Percentiles rank a stretch among this genome's conserved stretches.
Conservation (phyloP, 1,140 invertebrate genomes). For the Maconellicoccus hirsutus region DNA sequence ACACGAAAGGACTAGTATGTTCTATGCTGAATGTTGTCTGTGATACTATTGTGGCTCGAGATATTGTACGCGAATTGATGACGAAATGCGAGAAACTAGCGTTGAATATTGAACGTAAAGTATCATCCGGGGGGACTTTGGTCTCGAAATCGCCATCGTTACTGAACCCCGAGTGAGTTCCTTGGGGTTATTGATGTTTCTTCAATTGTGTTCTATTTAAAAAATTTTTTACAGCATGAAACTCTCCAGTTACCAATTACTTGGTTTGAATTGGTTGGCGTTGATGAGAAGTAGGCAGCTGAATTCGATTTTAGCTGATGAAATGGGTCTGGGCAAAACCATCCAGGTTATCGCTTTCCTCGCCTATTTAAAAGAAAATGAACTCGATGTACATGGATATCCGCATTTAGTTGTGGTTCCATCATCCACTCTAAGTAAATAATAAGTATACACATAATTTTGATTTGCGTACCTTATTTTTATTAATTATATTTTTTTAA, state of each 20-base stretch:
- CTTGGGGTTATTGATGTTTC: neutral
- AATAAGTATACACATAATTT: too few relatives aligned
- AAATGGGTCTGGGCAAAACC: conserved; percentile 86
- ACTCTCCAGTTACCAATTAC: conserved; percentile 79
- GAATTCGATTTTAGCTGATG: conserved; percentile 87
- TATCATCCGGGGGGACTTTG: conserved; percentile 50
- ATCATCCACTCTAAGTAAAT: conserved; percentile 71
- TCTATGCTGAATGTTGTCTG: conserved; percentile 61
- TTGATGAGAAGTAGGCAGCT: conserved; percentile 79
- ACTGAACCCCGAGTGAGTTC: conserved; percentile 41
- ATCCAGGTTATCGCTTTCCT: conserved; percentile 83
- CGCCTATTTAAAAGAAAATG: conserved; percentile 68
- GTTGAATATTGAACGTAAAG: conserved; percentile 53
- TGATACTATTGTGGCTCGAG: conserved; percentile 51
- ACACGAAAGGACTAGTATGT: conserved; percentile 49
- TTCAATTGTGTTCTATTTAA: conserved; percentile 23
- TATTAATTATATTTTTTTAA: conserved; percentile 28
- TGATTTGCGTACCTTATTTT: too few relatives aligned
- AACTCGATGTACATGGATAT: conserved; percentile 36
- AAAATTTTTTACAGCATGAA: conserved; percentile 42
- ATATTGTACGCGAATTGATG: conserved; percentile 56
- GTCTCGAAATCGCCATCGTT: conserved; percentile 53
- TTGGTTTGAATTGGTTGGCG: conserved; percentile 87
- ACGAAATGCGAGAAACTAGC: conserved; percentile 61
- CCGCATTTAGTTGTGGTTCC: conserved; percentile 86